Base-by-base conservation (phyloP, 1,140 invertebrate genomes). In the Spodoptera litura region DNA sequence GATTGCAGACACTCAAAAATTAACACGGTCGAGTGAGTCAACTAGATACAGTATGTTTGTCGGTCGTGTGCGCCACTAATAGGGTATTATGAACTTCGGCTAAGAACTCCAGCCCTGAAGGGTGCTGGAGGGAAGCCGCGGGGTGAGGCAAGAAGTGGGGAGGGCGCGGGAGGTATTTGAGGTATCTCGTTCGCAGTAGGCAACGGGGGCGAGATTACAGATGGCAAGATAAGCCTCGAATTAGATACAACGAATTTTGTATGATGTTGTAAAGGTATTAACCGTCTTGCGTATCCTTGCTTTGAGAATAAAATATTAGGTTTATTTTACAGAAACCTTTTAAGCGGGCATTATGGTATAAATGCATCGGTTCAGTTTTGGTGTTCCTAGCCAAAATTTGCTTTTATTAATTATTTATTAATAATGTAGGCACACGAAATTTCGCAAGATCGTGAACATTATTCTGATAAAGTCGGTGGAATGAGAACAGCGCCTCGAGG, bases 191-290 rank as follows among this genome's bases (percentile, higher is more conserved):
- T 78, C 81, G 81, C 80, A 85, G 82, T 83, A 80, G 81, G 86
- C 74, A 84, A 86, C 87, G 81, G 77, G 81, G 84, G 88, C 84
- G 88, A 92, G 91, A 93, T 93, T 94, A 93, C 88, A 92, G 90
- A 92, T 93, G 91, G 87, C 91, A 93, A 87, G 93, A 93, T 93
- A 94, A 94, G 90, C 93, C 85, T 84, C 82, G 89, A 92, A 92
- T 92, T 94, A 92, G 89, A 92, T 92, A 93, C 91, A 91, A 90
- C 90, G 88, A 93, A 94, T 94, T 91, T 92, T 88, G 91, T 92
- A 94, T 93, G 93, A 94, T 90, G 80, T 90, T 90, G 84, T 88
- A 90, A 89, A 90, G 89, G 90, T 88, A 88, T 90, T 89, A 91
- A 91, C 84, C 84, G 82, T 83, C 85, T 85, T 87, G 81, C 81